Evolutionary conservation across 2,888 invertebrate species (phyloP).

Genomic region (Dicranocentrus wangi): DNA sequence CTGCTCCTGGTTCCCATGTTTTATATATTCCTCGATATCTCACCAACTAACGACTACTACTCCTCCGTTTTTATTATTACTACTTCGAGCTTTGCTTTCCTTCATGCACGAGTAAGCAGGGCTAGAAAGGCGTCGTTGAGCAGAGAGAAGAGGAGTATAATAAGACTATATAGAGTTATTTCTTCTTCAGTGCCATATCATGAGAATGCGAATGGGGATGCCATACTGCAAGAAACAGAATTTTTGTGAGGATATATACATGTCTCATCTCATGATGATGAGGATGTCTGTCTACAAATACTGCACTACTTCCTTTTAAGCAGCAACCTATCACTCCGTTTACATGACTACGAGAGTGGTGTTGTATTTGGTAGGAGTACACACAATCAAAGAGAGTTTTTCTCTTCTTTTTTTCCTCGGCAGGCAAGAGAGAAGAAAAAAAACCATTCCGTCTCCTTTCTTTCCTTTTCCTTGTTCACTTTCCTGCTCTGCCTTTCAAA

Average conservation of each 20-base stretch:
- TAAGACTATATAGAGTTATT: too few relatives aligned
- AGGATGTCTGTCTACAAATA: too few relatives aligned
- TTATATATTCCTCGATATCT: background rate
- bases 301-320: constrained; percentile 18
- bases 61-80: constrained; percentile 9
- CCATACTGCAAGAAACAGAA: background rate
- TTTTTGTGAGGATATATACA: too few relatives aligned
- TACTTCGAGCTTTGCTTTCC: constrained; percentile 30
- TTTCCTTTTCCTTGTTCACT: background rate
- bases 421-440: background rate
- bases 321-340: background rate
- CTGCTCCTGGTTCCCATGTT: constrained; percentile 4
- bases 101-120: constrained; percentile 63
- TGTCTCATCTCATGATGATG: too few relatives aligned
- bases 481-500: background rate
- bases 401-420: background rate
- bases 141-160: too few relatives aligned
- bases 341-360: background rate
- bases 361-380: background rate
- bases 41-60: too few relatives aligned
- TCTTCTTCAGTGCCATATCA: too few relatives aligned
- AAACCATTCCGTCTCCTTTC: background rate
- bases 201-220: too few relatives aligned
- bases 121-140: constrained; percentile 27
- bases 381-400: background rate